A percentile compares a stretch with the other conserved stretches of the same genome.
These are phyloP conservation scores for Leuciscus waleckii DNA, from an alignment of 2,797 vertebrate species.

Conservation along the genomic window DNA sequence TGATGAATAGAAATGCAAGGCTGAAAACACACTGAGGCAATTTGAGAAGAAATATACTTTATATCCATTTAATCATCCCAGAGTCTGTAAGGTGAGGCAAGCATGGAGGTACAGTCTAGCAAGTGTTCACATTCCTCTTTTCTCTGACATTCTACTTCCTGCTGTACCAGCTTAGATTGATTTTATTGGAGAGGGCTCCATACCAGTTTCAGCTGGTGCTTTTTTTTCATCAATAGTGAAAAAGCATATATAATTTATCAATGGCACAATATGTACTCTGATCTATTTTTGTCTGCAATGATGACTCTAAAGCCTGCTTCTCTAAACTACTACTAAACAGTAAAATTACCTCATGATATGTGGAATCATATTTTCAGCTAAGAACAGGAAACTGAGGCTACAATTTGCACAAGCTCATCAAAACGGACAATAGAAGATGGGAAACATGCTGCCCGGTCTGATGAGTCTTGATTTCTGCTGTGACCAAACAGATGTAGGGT, in stretches of 20 bases:
- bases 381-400: too few species aligned
- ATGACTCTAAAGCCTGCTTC: not conserved
- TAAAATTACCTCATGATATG: not conserved
- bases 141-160: conserved; percentile 37
- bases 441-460: too few species aligned
- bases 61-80: conserved; percentile 81
- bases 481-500: too few species aligned
- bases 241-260: not conserved
- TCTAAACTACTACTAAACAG: not conserved
- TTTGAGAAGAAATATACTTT: conserved; percentile 77
- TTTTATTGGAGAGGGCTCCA: conserved; percentile 67
- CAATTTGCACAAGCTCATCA: too few species aligned
- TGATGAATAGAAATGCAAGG: conserved; percentile 78
- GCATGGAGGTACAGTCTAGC: conserved; percentile 47
- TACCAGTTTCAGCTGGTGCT: not conserved
- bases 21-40: conserved; percentile 76
- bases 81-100: conserved; percentile 67
- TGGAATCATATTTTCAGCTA: too few species aligned
- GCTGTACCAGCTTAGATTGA: conserved; percentile 69
- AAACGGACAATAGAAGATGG: too few species aligned
- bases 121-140: conserved; percentile 35
- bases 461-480: too few species aligned
- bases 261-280: not conserved
- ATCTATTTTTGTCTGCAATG: not conserved
- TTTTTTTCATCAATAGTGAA: not conserved